A percentile compares a stretch with the other conserved stretches of the same genome.
phyloP scores from a whole-genome alignment of 2,888 invertebrate species.

The Luffia ferchaultella region DNA sequence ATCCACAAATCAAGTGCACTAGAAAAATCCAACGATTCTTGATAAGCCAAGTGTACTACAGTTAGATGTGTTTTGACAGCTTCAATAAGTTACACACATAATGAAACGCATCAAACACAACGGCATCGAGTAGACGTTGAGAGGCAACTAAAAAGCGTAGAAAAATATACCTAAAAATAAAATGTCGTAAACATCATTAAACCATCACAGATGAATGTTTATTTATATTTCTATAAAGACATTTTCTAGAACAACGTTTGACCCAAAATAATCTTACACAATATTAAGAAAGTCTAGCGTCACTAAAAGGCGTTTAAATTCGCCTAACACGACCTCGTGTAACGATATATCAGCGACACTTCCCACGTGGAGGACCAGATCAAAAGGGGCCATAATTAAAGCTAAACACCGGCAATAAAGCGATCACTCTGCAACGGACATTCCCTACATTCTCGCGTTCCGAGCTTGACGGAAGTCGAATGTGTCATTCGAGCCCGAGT shows the following conservation, averaged over 20 bases:
- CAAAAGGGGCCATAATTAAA: slow-evolving; percentile 5
- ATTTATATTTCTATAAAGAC: too few species aligned
- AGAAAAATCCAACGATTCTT: slow-evolving; percentile 28
- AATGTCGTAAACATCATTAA: too few species aligned
- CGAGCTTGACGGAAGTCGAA: neutral
- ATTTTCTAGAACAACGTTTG: neutral
- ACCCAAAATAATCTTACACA: neutral
- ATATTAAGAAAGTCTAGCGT: neutral
- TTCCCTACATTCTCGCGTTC: slow-evolving; percentile 6
- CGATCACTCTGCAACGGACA: slow-evolving; percentile 21
- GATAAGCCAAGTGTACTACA: neutral
- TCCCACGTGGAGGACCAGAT: neutral
- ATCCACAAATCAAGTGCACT: slow-evolving; percentile 33
- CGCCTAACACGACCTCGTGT: neutral
- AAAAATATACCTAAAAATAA: too few species aligned
- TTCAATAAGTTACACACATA: neutral
- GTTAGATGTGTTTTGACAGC: neutral
- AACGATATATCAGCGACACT: neutral
- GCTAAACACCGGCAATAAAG: slow-evolving; percentile 15
- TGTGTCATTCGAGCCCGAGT: too few species aligned
- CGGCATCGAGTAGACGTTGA: too few species aligned
- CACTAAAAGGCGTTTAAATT: neutral
- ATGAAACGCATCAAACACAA: too few species aligned
- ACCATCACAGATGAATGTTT: too few species aligned
- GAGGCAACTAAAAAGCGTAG: too few species aligned